These are phyloP conservation scores for Pilophorus perplexus DNA, from an alignment of 2,888 invertebrate genomes.

Conservation along the genomic window DNA sequence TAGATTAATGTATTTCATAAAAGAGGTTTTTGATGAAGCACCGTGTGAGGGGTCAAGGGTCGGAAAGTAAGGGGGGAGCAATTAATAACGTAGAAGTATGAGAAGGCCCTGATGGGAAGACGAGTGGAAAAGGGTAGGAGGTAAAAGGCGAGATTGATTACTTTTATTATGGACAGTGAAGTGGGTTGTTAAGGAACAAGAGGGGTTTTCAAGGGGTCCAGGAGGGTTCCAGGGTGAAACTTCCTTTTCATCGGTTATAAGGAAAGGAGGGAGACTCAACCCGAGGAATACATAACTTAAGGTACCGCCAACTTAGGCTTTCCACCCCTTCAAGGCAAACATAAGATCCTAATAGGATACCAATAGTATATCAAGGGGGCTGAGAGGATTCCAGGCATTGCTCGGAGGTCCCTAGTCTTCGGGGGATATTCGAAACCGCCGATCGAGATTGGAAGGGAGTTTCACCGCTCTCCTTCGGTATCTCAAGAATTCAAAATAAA, in stretches of 20 bases:
- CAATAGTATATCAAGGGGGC: slow-evolving; percentile 4
- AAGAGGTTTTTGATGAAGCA: slow-evolving; percentile 27
- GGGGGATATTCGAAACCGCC: slow-evolving; percentile 19
- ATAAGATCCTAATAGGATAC: slow-evolving; percentile 10
- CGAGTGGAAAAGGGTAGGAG: slow-evolving; percentile 3
- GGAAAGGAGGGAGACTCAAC: neutral
- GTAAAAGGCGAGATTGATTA: slow-evolving; percentile 36
- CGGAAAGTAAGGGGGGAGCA: slow-evolving; percentile 18
- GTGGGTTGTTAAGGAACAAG: slow-evolving; percentile 19
- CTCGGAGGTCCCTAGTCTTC: neutral
- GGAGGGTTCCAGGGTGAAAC: neutral
- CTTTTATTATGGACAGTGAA: slow-evolving; percentile 41
- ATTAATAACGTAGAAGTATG: slow-evolving; percentile 27
- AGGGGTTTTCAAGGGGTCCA: neutral
- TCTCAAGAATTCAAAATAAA: slow-evolving; percentile 21
- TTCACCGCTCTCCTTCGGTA: slow-evolving; percentile 6
- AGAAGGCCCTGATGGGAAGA: slow-evolving; percentile 11
- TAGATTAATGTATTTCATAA: slow-evolving; percentile 30
- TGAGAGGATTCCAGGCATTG: slow-evolving; percentile 20
- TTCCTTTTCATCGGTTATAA: neutral
- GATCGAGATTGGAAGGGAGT: slow-evolving; percentile 6
- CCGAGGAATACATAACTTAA: slow-evolving; percentile 6
- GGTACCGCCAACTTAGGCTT: neutral
- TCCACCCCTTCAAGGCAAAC: neutral
- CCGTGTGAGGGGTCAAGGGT: slow-evolving; percentile 21